Evolutionary conservation across 53 echinoderm and acorn worm species (phyloP), one percentile per base, ranked within the genome.

Genomic region (Echinometra lucunter): DNA sequence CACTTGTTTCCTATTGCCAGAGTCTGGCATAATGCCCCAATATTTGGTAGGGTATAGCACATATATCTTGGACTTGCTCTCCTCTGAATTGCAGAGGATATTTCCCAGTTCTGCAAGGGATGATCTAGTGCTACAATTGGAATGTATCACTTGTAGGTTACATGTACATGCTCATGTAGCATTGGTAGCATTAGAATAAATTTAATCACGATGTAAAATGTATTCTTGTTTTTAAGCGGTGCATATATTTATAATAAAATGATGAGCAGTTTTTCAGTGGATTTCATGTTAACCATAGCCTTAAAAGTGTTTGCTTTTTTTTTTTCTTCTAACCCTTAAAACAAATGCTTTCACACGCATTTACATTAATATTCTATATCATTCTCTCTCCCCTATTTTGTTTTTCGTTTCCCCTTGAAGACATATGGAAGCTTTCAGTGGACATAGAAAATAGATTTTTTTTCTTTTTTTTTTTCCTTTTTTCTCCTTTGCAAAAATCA

Each of bases 361-460:
- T 91, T 91, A 92, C 75, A 91, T 92, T 92, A 94, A 94, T 63
- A 85, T 44, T 94, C 94, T 94, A 45, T 94, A 94, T 94, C 47
- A 94, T 94, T 94, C 94, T 94, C 85, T 94, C 85, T 94, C 94
- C 94, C 94, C 94, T 83, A 45, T 94, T 94, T 94, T 83, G 60
- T 82, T 94, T 94, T 94, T 94, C 60, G 58, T 83, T 82, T 78
- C 45, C 85, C 75, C 94, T 55, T 67, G 94, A 94, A 94, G 94
- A 94, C 94, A 85, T 94, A 94, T 83, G 94, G 83, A 94, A 94
- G 94, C 94, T 58, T 44, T 58, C 94, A 94, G 94, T 94, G 94
- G 94, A 94, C 94, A 94, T 94, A 94, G 63, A 94, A 83, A 85
- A 94, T 92, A 92, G 92, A 92, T 92, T 92, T 92, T 69, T 91